Conservation (phyloP, 2,888 invertebrate genomes). For the Eupeodes luniger region DNA sequence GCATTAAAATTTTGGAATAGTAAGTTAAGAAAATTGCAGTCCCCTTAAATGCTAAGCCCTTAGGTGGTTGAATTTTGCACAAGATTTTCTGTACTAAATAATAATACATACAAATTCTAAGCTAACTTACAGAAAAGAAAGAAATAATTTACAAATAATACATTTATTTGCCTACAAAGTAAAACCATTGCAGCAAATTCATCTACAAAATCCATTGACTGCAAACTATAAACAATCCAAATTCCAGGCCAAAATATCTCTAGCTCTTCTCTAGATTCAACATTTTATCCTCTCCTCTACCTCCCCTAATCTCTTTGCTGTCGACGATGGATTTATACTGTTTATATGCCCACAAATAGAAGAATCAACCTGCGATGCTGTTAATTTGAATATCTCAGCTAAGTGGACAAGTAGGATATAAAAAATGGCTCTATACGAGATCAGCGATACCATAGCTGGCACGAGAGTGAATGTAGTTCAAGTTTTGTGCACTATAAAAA, state of each 20-base stretch:
- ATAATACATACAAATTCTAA: too few relatives aligned
- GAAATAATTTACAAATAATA: background rate
- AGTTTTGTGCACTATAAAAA: conserved; percentile 55
- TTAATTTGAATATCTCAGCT: conserved; percentile 65
- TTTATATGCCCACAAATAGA: conserved; percentile 11
- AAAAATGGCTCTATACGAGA: conserved; percentile 35
- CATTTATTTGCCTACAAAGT: background rate
- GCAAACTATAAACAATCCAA: conserved; percentile 1
- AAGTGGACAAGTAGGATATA: conserved; percentile 67
- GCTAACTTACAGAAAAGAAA: background rate
- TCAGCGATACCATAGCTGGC: conserved; percentile 46
- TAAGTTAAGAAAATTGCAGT: too few relatives aligned
- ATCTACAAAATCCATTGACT: background rate
- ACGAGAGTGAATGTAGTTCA: conserved; percentile 65
- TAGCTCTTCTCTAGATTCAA: conserved; percentile 22
- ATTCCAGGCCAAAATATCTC: conserved; percentile 12
- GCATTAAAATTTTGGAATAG: too few relatives aligned
- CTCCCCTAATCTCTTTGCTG: background rate
- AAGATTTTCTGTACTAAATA: too few relatives aligned
- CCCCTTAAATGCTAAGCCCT: too few relatives aligned
- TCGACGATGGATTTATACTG: too few relatives aligned
- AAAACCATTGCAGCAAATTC: background rate
- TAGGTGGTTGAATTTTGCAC: too few relatives aligned
- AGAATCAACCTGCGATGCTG: conserved; percentile 47
- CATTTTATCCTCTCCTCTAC: conserved; percentile 13